Conservation (phyloP, 2,797 vertebrate species). For the Austrolebias charrua region DNA sequence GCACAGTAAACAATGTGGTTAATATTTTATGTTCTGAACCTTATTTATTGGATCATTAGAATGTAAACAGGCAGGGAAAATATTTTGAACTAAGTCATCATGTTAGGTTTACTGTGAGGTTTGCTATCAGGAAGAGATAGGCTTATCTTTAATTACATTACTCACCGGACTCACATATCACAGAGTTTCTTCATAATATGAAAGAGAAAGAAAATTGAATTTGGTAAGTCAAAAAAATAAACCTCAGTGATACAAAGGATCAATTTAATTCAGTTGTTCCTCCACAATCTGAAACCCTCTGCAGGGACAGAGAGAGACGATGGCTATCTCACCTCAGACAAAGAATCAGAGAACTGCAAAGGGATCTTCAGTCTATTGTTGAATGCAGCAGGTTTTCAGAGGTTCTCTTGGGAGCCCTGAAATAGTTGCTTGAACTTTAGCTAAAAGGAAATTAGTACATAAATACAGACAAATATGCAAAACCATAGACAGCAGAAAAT, state of each 20-base stretch:
- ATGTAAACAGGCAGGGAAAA: conserved; percentile 36
- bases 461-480: conserved; percentile 37
- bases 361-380: conserved; percentile 35
- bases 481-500: conserved; percentile 30
- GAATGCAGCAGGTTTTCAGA: conserved; percentile 23
- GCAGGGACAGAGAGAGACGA: conserved; percentile 42
- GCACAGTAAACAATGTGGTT: conserved; percentile 60
- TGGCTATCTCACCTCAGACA: conserved; percentile 47
- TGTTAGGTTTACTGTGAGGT: conserved; percentile 44
- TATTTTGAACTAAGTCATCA: conserved; percentile 47
- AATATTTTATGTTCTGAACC: conserved; percentile 62
- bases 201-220: conserved; percentile 34
- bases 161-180: conserved; percentile 15
- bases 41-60: conserved; percentile 64
- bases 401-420: conserved; percentile 23
- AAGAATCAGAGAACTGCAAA: conserved; percentile 39
- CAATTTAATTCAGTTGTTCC: conserved; percentile 33
- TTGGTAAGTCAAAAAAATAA: conserved; percentile 12
- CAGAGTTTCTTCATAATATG: conserved; percentile 22
- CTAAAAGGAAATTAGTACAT: conserved; percentile 41
- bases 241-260: conserved; percentile 37
- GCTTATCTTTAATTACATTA: conserved; percentile 43
- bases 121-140: conserved; percentile 31
- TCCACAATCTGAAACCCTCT: conserved; percentile 28
- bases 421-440: conserved; percentile 37